phyloP scores from a whole-genome alignment of 2,888 invertebrate species.

The Xestia ashworthii region DNA sequence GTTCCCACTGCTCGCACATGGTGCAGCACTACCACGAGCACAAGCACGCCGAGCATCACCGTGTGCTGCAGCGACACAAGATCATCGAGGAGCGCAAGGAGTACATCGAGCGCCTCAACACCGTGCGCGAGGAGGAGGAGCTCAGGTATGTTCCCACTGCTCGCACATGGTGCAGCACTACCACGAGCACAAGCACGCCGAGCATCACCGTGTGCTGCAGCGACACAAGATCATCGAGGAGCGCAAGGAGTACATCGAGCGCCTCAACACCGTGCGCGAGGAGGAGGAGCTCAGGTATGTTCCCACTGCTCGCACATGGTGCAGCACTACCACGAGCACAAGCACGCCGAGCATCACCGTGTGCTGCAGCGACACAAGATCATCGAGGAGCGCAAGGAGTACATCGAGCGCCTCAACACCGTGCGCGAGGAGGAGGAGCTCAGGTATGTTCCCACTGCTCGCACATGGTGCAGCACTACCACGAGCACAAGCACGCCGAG shows the following conservation, averaged over 20 bases:
- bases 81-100: slow-evolving; percentile 99
- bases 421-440: slow-evolving; percentile 93
- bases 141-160: slow-evolving; percentile 80
- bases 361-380: slow-evolving; percentile 98
- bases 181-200: slow-evolving; percentile 95
- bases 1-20: slow-evolving; percentile 61
- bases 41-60: slow-evolving; percentile 96
- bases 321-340: slow-evolving; percentile 95
- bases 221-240: slow-evolving; percentile 99
- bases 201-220: slow-evolving; percentile 97
- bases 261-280: slow-evolving; percentile 94
- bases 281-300: slow-evolving; percentile 92
- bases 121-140: slow-evolving; percentile 93
- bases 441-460: slow-evolving; percentile 73
- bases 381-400: slow-evolving; percentile 99
- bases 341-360: slow-evolving; percentile 96
- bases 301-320: slow-evolving; percentile 80
- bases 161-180: slow-evolving; percentile 92
- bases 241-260: slow-evolving; percentile 98
- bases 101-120: slow-evolving; percentile 96
- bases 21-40: slow-evolving; percentile 96
- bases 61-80: slow-evolving; percentile 97
- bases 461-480: slow-evolving; percentile 93
- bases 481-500: slow-evolving; percentile 95
- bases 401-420: slow-evolving; percentile 96